These are phyloP conservation scores for Eilema caniola DNA, from an alignment of 2,888 invertebrate genomes.

Conservation along the genomic window DNA sequence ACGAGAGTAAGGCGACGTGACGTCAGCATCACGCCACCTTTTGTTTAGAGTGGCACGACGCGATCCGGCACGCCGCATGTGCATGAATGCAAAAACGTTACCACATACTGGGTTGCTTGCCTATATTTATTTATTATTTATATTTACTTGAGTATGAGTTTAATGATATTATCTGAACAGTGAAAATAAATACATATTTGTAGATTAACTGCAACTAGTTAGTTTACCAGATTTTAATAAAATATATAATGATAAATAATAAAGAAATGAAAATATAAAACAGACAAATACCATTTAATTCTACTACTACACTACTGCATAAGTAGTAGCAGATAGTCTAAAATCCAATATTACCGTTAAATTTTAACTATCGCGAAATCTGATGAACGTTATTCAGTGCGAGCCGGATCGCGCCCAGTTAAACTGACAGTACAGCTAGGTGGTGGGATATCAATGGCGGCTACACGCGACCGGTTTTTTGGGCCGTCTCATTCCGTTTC, in stretches of 20 bases:
- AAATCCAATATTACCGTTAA: not conserved
- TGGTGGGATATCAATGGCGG: slow-evolving; percentile 70
- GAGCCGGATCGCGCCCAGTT: slow-evolving; percentile 74
- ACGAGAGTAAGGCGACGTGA: slow-evolving; percentile 82
- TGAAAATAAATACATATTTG: not conserved
- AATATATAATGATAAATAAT: not conserved
- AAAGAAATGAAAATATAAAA: not conserved
- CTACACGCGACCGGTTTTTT: slow-evolving; percentile 62
- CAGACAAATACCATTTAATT: not conserved
- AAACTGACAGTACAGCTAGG: slow-evolving; percentile 70
- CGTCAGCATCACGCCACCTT: slow-evolving; percentile 87
- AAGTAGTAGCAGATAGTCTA: not conserved
- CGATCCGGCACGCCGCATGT: slow-evolving; percentile 75
- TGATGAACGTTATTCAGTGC: slow-evolving; percentile 38
- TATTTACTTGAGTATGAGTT: slow-evolving; percentile 10
- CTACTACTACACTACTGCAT: not conserved
- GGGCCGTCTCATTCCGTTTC: slow-evolving; percentile 66
- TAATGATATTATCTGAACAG: not conserved
- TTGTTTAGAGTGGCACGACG: slow-evolving; percentile 76
- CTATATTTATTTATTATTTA: slow-evolving; percentile 25
- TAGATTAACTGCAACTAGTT: not conserved
- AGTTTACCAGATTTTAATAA: not conserved
- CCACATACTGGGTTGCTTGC: slow-evolving; percentile 42
- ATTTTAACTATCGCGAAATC: slow-evolving; percentile 17
- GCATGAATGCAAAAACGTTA: slow-evolving; percentile 50